Base-by-base conservation (phyloP, 2,888 invertebrate genomes). In the Ichneumoninae sp. region DNA sequence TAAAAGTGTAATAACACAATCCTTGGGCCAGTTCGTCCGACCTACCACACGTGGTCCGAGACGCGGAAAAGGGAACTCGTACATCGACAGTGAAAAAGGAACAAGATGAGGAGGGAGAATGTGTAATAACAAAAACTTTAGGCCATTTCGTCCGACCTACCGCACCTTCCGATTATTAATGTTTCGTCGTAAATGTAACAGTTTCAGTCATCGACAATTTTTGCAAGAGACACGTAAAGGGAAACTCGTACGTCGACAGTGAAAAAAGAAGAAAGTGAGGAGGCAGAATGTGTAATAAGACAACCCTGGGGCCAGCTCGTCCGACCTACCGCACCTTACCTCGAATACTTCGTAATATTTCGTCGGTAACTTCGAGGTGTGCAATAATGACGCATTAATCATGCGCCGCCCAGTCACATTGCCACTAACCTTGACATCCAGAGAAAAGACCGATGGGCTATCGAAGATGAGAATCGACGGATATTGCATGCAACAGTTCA, bases 271-370 rank as follows among this genome's bases (percentile, higher is more conserved):
- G 50, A 63, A 40, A 19, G 13, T 22, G n/a, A 44, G 19, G 50
- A 65, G 0, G 30, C 33, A n/a, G 13, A 16, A 50, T 30, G 5
- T 50, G 16, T 16, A 78, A 19, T 10, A 5, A 40, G 7, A 36
- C 33, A 44, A 74, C 36, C 60, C 60, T 83, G 70, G 68, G 16
- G 52, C 57, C 40, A 10, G 33, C 40, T 71, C 54, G 30, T 52
- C n/a, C 68, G 71, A 73, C 71, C 71, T 19, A 60, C 76, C 66
- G 83, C 71, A 50, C 83, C 66, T 71, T 52, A 16, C 22, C 50
- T 78, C 50, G 82, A 71, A 36, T 0, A 3, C 30, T 36, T 36
- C 40, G 13, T 78, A 60, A 78, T 60, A 69, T 13, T 33, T 33
- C n/a, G 0, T 16, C n/a, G 33, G 0, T 47, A 13, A 22, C 13